Evolutionary conservation across 2,113 vertebrate species (phyloP), one percentile per base, ranked within the genome.

Genomic region (Cyanoderma ruficeps): DNA sequence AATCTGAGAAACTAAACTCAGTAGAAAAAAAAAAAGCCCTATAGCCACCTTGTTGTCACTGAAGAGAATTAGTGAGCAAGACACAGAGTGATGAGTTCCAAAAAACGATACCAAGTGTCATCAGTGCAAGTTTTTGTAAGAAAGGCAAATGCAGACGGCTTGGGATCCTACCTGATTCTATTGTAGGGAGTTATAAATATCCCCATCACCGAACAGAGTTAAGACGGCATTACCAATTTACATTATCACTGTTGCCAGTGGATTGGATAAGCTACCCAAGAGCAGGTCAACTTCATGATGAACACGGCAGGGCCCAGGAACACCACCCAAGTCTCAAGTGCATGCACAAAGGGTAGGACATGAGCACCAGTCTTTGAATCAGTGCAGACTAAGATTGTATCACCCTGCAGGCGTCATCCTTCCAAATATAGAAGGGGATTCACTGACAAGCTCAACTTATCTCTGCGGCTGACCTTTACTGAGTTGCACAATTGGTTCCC

Each of bases 361-460:
- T 0, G 0, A 75, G 24, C 41, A 71, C n/a, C 15, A 74, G 71
- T 24, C 39, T 83, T 79, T 90, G 85, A 94, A 86, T 94, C 77
- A 64, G 55, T 52, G 52, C 52, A 60, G 74, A 55, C 85, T 23
- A 35, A 93, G 91, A 92, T 86, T 6, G 3, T 85, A 97, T 95
- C 96, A 72, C 39, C n/a, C 59, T 39, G 44, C 41, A 79, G 88
- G 63, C 3, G 0, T 96, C 94, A 91, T 87, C 70, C 47, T 95
- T 95, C 91, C 94, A 94, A 96, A 97, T 91, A 94, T 69, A 94
- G 95, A 93, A 72, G 46, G 70, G 87, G 65, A 94, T 91, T 92
- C 92, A 95, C 94, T 91, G 91, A 93, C 89, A 93, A 83, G 52
- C 46, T 96, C 90, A 78, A 76, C 89, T 93, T 95, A 92, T 97